These are phyloP conservation scores for Tenebrosternarchus preto DNA, from an alignment of 2,113 vertebrate species.

Conservation along the genomic window DNA sequence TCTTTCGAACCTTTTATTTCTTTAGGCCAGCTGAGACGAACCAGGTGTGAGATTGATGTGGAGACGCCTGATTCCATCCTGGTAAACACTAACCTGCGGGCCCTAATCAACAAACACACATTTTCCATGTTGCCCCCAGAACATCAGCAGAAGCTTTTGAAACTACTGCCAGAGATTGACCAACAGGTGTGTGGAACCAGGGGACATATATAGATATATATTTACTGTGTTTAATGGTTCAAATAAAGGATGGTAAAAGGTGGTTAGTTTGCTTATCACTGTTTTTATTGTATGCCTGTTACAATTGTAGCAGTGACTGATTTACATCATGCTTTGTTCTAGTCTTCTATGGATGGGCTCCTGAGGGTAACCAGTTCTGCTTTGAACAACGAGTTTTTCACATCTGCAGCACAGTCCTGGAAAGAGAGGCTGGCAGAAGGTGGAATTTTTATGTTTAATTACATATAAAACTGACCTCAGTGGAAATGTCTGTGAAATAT, in stretches of 20 bases:
- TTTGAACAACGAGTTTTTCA: constrained; percentile 98
- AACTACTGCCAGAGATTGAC: constrained; percentile 91
- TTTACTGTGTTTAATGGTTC: not conserved
- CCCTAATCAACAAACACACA: constrained; percentile 95
- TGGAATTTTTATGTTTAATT: constrained; percentile 59
- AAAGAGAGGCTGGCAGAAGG: constrained; percentile 95
- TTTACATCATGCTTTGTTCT: constrained; percentile 49
- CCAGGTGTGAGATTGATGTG: constrained; percentile 92
- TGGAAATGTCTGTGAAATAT: constrained; percentile 10
- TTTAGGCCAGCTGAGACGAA: constrained; percentile 90
- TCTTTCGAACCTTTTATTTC: constrained; percentile 16
- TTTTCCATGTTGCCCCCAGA: constrained; percentile 86
- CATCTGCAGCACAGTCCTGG: constrained; percentile 96
- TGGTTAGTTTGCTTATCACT: constrained; percentile 24
- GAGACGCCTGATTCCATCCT: constrained; percentile 98
- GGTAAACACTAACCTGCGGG: constrained; percentile 95
- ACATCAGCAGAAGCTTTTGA: constrained; percentile 89
- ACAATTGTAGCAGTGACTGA: not conserved
- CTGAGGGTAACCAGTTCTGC: constrained; percentile 91
- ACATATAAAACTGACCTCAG: constrained; percentile 20
- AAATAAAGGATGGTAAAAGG: not conserved
- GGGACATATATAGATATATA: not conserved
- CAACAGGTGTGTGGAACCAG: constrained; percentile 78
- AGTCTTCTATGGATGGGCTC: constrained; percentile 88
- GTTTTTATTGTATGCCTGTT: not conserved